phyloP scores from a whole-genome alignment of 2,888 invertebrate genomes.

The Maniola hyperantus region DNA sequence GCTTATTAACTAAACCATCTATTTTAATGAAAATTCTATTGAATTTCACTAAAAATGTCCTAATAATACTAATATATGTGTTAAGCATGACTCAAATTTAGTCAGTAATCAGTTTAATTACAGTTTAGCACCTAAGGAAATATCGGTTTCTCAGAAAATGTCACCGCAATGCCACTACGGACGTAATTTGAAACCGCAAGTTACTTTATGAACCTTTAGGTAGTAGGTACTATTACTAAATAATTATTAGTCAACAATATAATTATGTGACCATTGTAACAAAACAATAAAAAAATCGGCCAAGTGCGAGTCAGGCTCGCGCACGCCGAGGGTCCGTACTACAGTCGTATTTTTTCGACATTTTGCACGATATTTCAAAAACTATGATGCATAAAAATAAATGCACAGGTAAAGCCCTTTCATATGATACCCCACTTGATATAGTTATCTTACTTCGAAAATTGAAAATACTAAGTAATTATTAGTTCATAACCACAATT shows the following conservation, averaged over 20 bases:
- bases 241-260: background rate
- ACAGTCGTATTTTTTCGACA: too few relatives aligned
- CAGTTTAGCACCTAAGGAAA: background rate
- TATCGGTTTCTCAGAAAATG: constrained; percentile 5
- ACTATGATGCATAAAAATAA: too few relatives aligned
- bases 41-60: constrained; percentile 5
- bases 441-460: too few relatives aligned
- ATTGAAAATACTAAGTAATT: too few relatives aligned
- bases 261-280: too few relatives aligned
- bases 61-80: background rate
- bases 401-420: too few relatives aligned
- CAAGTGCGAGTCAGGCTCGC: too few relatives aligned
- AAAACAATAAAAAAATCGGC: too few relatives aligned
- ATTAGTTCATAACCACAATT: too few relatives aligned
- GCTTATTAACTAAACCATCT: background rate
- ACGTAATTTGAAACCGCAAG: constrained; percentile 19
- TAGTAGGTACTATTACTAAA: constrained; percentile 1
- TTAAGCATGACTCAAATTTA: background rate
- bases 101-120: background rate
- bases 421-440: too few relatives aligned
- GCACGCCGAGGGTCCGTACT: too few relatives aligned
- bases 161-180: constrained; percentile 1
- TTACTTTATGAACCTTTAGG: background rate
- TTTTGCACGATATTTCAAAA: too few relatives aligned
- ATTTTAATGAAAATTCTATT: constrained; percentile 9